Evolutionary conservation across 2,888 invertebrate species (phyloP).

Genomic region (Luperina testacea): DNA sequence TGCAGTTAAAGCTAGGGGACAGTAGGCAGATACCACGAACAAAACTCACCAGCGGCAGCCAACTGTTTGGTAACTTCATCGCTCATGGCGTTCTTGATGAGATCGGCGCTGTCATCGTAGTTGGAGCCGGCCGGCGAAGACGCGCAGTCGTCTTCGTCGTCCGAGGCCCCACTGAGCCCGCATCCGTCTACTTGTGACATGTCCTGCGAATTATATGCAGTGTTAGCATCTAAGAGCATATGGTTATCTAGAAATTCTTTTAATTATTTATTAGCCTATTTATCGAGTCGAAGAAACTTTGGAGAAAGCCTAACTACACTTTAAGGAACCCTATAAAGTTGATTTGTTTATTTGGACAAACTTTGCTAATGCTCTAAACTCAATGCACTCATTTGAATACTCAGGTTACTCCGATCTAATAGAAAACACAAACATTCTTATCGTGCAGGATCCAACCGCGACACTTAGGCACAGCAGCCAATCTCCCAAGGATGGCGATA

Average conservation of each 20-base stretch:
- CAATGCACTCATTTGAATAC: no score
- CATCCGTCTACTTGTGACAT: slow-evolving; percentile 89
- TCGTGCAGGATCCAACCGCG: neutral
- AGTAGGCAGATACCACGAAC: neutral
- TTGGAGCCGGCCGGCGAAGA: slow-evolving; percentile 94
- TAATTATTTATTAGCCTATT: neutral
- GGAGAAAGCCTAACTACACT: neutral
- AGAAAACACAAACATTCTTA: neutral
- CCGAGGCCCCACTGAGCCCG: slow-evolving; percentile 90
- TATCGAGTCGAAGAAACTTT: neutral
- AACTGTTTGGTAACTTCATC: slow-evolving; percentile 99
- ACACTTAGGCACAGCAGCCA: neutral
- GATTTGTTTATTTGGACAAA: neutral
- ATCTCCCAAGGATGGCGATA: neutral
- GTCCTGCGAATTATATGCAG: slow-evolving; percentile 72
- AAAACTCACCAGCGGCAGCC: slow-evolving; percentile 96
- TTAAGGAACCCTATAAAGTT: neutral
- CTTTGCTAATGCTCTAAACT: no score
- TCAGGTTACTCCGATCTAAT: neutral
- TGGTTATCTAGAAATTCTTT: neutral
- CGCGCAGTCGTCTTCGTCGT: slow-evolving; percentile 95
- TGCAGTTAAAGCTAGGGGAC: neutral
- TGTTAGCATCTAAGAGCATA: neutral
- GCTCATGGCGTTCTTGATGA: slow-evolving; percentile 95
- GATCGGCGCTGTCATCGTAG: slow-evolving; percentile 95